phyloP scores from a whole-genome alignment of 1,140 invertebrate genomes.

The Branchinecta lindahli region DNA sequence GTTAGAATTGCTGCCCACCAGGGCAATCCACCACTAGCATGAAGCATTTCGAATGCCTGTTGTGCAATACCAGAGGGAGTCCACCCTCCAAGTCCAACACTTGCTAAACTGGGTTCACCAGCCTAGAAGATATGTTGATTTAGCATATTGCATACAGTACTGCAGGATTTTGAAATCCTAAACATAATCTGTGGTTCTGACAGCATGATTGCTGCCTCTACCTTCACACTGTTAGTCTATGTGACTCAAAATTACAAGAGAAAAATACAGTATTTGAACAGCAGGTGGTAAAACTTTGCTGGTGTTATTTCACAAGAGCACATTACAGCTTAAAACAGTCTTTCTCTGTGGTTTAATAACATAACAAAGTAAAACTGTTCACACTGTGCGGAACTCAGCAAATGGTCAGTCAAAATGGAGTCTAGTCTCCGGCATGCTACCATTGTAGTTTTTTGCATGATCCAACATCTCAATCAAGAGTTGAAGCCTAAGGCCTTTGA shows the following conservation, averaged over 20 bases:
- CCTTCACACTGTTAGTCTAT: not conserved
- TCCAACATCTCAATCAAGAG: no score
- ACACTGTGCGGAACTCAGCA: no score
- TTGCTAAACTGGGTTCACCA: constrained; percentile 58
- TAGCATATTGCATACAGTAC: no score
- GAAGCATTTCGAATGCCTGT: constrained; percentile 58
- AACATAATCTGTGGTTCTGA: not conserved
- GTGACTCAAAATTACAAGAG: not conserved
- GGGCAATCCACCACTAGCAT: constrained; percentile 55
- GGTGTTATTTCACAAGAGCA: no score
- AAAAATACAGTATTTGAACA: no score
- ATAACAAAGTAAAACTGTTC: no score
- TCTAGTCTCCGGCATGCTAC: no score
- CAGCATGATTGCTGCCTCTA: not conserved
- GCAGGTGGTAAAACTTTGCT: not conserved
- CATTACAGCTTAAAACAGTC: no score
- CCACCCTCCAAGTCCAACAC: constrained; percentile 60
- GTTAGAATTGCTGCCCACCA: constrained; percentile 76
- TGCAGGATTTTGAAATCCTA: not conserved
- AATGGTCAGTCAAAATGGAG: no score
- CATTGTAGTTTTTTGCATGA: no score
- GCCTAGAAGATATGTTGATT: not conserved
- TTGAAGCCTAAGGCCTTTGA: no score
- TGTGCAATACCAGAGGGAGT: constrained; percentile 62
- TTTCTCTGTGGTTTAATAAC: no score